A percentile compares a stretch with the other conserved stretches of the same genome.
Conservation (phyloP, 2,797 vertebrate genomes). For the Tenualosa ilisha region DNA sequence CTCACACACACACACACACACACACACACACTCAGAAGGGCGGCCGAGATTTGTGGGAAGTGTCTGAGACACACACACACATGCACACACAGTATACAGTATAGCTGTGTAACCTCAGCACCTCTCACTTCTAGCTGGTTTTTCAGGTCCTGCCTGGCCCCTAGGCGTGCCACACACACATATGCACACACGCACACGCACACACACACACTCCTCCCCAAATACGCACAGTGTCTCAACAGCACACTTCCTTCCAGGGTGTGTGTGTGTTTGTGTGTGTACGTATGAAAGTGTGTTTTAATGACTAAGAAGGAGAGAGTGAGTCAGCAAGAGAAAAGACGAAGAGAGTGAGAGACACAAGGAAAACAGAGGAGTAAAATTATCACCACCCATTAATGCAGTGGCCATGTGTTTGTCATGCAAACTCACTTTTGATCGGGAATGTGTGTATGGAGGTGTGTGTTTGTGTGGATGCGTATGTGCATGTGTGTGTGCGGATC, state of each 20-base stretch:
- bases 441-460: conserved; percentile 26
- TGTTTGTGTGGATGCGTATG: background rate
- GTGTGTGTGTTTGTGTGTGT: conserved; percentile 12
- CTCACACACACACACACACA: conserved; percentile 33
- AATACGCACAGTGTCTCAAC: background rate
- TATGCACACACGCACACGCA: background rate
- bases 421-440: background rate
- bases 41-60: conserved; percentile 34
- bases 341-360: background rate
- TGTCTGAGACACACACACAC: conserved; percentile 35
- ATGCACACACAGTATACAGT: background rate
- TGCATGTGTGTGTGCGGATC: background rate
- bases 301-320: conserved; percentile 13
- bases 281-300: background rate
- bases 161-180: conserved; percentile 59
- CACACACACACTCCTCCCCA: conserved; percentile 19
- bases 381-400: conserved; percentile 1
- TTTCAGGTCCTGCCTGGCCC: conserved; percentile 72
- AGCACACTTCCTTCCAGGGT: background rate
- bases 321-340: background rate
- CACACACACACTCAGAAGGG: conserved; percentile 45
- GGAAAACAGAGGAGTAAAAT: background rate
- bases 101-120: background rate
- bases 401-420: background rate
- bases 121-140: conserved; percentile 67